A percentile compares a stretch with the other conserved stretches of the same genome.
Evolutionary conservation across 2,888 invertebrate species (phyloP).

Genomic region (Drosophila acutilabella): DNA sequence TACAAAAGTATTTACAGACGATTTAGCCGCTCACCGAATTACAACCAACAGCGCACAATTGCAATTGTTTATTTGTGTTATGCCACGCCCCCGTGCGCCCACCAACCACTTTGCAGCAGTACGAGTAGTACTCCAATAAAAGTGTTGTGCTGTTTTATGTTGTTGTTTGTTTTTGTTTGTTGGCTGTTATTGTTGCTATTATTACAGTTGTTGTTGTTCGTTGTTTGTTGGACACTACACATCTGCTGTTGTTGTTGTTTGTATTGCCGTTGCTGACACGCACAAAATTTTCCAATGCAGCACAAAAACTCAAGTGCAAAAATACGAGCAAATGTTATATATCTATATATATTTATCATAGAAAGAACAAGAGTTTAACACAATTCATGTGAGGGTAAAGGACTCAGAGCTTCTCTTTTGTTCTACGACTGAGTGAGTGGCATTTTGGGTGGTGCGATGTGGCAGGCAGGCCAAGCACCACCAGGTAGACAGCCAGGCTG

Average conservation of each 20-base stretch:
- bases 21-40: conserved; percentile 77
- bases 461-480: not conserved
- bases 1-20: conserved; percentile 79
- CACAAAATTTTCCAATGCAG: conserved; percentile 72
- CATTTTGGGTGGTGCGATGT: conserved; percentile 14
- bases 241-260: conserved; percentile 63
- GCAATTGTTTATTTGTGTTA: conserved; percentile 70
- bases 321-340: conserved; percentile 34
- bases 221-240: conserved; percentile 36
- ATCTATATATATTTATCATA: conserved; percentile 50
- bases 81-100: conserved; percentile 14
- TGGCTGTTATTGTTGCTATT: conserved; percentile 62
- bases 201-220: conserved; percentile 66
- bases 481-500: too few relatives aligned
- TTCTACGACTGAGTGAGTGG: conserved; percentile 49
- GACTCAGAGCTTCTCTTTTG: conserved; percentile 39
- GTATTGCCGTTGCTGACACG: conserved; percentile 75
- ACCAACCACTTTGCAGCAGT: conserved; percentile 2
- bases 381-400: not conserved
- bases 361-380: not conserved
- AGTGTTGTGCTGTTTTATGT: conserved; percentile 60
- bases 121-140: conserved; percentile 33
- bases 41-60: conserved; percentile 69
- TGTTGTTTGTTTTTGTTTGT: conserved; percentile 46
- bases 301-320: conserved; percentile 56